phyloP scores from a whole-genome alignment of 2,797 vertebrate species.

The Cirrhinus molitorella region DNA sequence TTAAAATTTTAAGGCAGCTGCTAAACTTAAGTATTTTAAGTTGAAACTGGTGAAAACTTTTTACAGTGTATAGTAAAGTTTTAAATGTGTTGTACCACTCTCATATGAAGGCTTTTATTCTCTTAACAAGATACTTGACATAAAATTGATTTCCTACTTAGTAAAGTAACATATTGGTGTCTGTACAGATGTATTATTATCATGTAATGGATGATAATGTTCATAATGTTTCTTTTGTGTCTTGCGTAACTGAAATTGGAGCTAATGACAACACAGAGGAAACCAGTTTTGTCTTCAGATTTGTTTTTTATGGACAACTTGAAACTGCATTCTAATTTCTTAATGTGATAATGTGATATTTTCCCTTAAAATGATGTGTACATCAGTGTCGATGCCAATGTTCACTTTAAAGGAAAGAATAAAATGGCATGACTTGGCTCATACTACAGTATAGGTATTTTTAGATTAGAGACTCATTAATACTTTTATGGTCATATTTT shows the following conservation, averaged over 20 bases:
- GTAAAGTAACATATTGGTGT: neutral
- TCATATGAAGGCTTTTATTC: neutral
- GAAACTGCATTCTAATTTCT: neutral
- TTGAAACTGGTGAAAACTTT: too few relatives aligned
- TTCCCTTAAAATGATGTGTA: neutral
- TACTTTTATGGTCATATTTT: neutral
- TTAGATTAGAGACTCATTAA: neutral
- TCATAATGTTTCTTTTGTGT: neutral
- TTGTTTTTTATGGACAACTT: neutral
- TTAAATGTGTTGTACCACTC: neutral
- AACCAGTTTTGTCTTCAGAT: neutral
- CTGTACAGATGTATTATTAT: neutral
- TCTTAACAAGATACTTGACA: neutral
- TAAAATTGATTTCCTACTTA: neutral
- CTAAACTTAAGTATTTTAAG: too few relatives aligned
- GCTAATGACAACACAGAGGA: neutral
- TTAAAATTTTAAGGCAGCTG: too few relatives aligned
- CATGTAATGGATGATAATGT: slow-evolving; percentile 5
- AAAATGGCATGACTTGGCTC: neutral
- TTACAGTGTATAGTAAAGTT: neutral
- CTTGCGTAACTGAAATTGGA: neutral
- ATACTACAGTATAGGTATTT: too few relatives aligned
- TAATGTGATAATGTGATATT: neutral
- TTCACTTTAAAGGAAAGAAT: neutral
- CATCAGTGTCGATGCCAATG: neutral